Conservation (phyloP, 2,113 vertebrate species). For the Xiphophorus couchianus region DNA sequence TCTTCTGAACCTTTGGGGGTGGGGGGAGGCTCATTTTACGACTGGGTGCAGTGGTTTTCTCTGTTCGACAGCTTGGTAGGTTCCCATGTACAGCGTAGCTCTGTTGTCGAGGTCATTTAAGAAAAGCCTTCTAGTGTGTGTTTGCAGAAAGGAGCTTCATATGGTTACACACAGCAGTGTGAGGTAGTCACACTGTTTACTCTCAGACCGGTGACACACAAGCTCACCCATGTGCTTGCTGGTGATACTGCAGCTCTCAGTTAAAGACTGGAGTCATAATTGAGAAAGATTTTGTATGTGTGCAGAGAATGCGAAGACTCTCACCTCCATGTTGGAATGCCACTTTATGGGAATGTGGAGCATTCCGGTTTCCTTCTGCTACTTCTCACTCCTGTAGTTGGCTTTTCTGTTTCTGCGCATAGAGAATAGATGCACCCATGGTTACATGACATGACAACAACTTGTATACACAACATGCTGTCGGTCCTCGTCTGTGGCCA, state of each 20-base stretch:
- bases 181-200: conserved; percentile 69
- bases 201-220: conserved; percentile 71
- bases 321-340: conserved; percentile 77
- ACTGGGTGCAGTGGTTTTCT: conserved; percentile 41
- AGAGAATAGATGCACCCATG: neutral
- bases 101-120: conserved; percentile 44
- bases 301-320: conserved; percentile 75
- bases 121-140: conserved; percentile 41
- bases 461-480: conserved; percentile 14
- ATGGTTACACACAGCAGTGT: conserved; percentile 60
- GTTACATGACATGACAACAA: neutral
- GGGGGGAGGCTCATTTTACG: conserved; percentile 33
- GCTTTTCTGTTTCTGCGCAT: conserved; percentile 29
- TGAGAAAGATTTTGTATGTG: conserved; percentile 56
- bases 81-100: conserved; percentile 27
- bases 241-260: conserved; percentile 48
- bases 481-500: conserved; percentile 38
- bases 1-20: conserved; percentile 4
- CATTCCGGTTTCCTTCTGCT: conserved; percentile 52
- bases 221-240: conserved; percentile 49
- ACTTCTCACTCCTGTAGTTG: conserved; percentile 45
- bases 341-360: conserved; percentile 60
- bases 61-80: conserved; percentile 17
- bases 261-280: conserved; percentile 54
- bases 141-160: conserved; percentile 39